Evolutionary conservation across 2,888 invertebrate genomes (phyloP), one percentile per base, ranked within the genome.

Genomic region (Nemotelus nigrinus): DNA sequence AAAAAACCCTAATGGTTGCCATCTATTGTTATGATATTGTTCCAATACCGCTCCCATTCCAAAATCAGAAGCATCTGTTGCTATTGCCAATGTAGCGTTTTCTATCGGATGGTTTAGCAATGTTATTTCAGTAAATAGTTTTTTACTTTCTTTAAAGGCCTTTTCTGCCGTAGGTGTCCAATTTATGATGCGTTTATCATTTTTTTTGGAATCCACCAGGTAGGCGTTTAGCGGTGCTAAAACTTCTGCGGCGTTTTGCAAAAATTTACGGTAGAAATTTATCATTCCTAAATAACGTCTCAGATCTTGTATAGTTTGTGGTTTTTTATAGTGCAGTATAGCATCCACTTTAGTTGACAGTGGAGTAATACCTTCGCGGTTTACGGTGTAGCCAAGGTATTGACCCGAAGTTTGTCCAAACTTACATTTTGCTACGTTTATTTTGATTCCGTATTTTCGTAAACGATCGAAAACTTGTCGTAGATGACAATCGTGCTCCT

Each of bases 261-360:
- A 2, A 41, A 72, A 72, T 57, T 45, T 57, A 2, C 72, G 44
- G 44, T 72, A 72, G 44, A 72, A 72, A 10, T 72, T 72, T 0
- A 72, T 2, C 6, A 72, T 72, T 43, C 58, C 72, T 1, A 72
- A 25, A 44, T 45, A 72, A 10, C 72, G 72, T 3, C 47, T 43
- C 45, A 57, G 7, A 4, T 53, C 45, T 7, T 44, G 44, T 6
- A 45, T 58, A 2, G 2, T 72, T 2, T 57, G 45, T 41, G 72
- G 72, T n/a, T 68, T 68, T 50, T 2, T 6, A 25, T 2, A 68
- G 2, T 68, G 2, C 3, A 3, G 53, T 2, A 68, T 48, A 7
- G 68, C 47, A 0, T 50, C 10, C 2, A 68, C 41, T 68, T 50
- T 68, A 2, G 41, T 4, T 4, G 41, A 53, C 5, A 68, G 2